phyloP scores from a whole-genome alignment of 53 echinoderm and acorn worm genomes.

The Temnopleurus reevesii region DNA sequence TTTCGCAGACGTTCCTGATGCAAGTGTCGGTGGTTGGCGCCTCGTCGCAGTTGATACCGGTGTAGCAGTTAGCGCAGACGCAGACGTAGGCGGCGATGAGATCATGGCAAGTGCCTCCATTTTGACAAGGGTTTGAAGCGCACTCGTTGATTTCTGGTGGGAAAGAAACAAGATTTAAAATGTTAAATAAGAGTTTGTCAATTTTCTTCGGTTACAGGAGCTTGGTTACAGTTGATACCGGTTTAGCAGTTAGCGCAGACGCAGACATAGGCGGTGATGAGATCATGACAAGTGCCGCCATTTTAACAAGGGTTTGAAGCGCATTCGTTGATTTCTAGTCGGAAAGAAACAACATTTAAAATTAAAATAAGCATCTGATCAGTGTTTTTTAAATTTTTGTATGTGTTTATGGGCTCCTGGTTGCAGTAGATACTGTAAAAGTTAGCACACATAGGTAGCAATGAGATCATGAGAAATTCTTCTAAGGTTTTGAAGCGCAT shows the following conservation, averaged over 20 bases:
- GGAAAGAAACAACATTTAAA: neutral
- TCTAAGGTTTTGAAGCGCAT: slow-evolving; percentile 58
- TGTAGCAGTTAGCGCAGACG: slow-evolving; percentile 55
- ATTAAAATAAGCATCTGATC: too few species aligned
- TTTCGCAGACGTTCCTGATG: slow-evolving; percentile 63
- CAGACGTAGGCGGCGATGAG: slow-evolving; percentile 47
- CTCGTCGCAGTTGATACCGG: slow-evolving; percentile 61
- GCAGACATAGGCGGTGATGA: slow-evolving; percentile 46
- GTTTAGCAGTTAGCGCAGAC: slow-evolving; percentile 56
- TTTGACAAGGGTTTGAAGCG: slow-evolving; percentile 58
- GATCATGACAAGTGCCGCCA: slow-evolving; percentile 51
- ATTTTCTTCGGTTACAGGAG: neutral
- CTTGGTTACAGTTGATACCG: slow-evolving; percentile 62
- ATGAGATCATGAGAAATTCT: slow-evolving; percentile 44
- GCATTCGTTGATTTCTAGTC: slow-evolving; percentile 66
- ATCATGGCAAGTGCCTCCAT: slow-evolving; percentile 57
- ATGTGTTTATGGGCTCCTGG: too few species aligned
- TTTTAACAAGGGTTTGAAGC: slow-evolving; percentile 61
- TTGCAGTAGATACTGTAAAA: slow-evolving; percentile 65
- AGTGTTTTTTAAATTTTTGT: neutral
- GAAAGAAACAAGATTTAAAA: neutral
- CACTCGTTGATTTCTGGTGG: slow-evolving; percentile 66
- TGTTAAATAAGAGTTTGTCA: too few species aligned
- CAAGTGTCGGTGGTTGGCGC: slow-evolving; percentile 12
- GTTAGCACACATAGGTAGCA: slow-evolving; percentile 38